Conservation (phyloP, 2,797 vertebrate species). For the Melanotaenia parkinsoni region DNA sequence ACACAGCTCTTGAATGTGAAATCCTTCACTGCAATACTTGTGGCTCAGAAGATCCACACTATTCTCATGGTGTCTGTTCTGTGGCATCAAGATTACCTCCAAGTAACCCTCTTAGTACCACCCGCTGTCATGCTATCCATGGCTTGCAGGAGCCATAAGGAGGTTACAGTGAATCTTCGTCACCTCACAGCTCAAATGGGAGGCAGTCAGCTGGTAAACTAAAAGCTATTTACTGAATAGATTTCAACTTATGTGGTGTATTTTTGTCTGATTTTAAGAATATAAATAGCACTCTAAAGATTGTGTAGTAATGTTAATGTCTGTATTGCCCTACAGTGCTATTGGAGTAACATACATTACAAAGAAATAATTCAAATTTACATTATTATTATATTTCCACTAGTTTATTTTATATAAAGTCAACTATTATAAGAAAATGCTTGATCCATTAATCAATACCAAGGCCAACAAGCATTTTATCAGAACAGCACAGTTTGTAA, state of each 20-base stretch:
- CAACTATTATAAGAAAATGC: background rate
- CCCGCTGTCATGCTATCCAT: constrained; percentile 72
- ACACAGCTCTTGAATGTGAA: constrained; percentile 25
- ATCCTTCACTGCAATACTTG: constrained; percentile 13
- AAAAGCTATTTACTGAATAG: constrained; percentile 21
- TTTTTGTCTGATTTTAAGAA: background rate
- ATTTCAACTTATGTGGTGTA: background rate
- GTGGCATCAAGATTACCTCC: constrained; percentile 70
- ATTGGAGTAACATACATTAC: background rate
- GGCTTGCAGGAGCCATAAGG: constrained; percentile 73
- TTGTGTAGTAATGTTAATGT: background rate
- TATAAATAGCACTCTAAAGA: background rate
- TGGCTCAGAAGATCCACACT: constrained; percentile 26
- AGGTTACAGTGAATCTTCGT: constrained; percentile 72
- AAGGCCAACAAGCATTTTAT: too few relatives aligned
- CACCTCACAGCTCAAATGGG: constrained; percentile 53
- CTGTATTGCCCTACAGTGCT: background rate
- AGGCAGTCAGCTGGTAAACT: constrained; percentile 50
- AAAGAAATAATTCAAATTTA: background rate
- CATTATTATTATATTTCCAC: too few relatives aligned
- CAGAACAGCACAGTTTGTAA: background rate
- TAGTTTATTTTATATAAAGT: background rate
- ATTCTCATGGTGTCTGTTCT: constrained; percentile 53
- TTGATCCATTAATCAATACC: too few relatives aligned
- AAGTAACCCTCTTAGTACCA: constrained; percentile 79